These are phyloP conservation scores for Phaonia tiefii DNA, from an alignment of 2,888 invertebrate species.

Conservation along the genomic window DNA sequence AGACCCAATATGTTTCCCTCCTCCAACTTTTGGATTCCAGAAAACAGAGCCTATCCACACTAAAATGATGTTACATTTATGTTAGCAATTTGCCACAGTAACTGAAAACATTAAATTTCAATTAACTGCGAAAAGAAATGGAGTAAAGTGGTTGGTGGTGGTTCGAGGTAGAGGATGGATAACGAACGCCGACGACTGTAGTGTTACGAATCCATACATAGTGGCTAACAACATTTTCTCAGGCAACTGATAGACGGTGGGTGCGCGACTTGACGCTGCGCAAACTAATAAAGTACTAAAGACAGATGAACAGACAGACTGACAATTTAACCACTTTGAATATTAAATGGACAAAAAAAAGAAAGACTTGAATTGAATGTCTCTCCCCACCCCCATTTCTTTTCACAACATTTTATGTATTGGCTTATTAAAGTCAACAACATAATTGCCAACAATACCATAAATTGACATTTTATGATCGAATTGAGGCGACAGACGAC, in stretches of 20 bases:
- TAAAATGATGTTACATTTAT: constrained; percentile 39
- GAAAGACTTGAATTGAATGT: not conserved
- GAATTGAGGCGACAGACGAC: not conserved
- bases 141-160: not conserved
- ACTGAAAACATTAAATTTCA: constrained; percentile 52
- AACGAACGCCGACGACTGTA: not conserved
- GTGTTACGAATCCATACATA: not conserved
- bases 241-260: not conserved
- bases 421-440: constrained; percentile 44
- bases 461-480: constrained; percentile 51
- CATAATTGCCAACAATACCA: constrained; percentile 58
- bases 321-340: not conserved
- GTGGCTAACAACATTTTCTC: not conserved
- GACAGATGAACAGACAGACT: not conserved
- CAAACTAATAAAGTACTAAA: constrained; percentile 26
- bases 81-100: constrained; percentile 36
- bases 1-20: no score
- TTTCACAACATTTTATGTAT: not conserved
- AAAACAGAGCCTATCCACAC: no score
- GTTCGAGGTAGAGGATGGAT: not conserved
- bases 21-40: no score
- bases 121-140: constrained; percentile 40
- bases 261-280: not conserved
- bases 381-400: constrained; percentile 1
- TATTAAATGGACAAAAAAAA: not conserved